These are phyloP conservation scores for Drosophila burlai DNA, from an alignment of 1,140 invertebrate species.

Conservation along the genomic window DNA sequence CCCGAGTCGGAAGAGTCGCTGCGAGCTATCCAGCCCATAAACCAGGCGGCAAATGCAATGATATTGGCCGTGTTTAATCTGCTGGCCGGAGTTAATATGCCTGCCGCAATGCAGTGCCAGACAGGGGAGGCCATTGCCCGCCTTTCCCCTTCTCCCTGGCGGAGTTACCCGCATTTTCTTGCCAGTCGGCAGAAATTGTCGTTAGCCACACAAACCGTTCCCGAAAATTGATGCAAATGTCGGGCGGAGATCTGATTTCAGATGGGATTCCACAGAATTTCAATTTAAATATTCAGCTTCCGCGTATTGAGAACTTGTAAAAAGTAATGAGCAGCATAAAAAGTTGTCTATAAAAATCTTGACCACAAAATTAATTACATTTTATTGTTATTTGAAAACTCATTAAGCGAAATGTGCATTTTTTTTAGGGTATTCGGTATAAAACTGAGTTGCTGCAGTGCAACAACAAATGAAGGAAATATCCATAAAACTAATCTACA, in stretches of 20 bases:
- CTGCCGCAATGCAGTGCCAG: slow-evolving; percentile 58
- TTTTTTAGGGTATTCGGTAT: neutral
- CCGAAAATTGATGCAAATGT: slow-evolving; percentile 18
- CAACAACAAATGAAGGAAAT: neutral
- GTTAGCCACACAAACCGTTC: slow-evolving; percentile 21
- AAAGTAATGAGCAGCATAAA: neutral
- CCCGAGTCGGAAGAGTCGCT: neutral
- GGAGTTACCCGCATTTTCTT: slow-evolving; percentile 19
- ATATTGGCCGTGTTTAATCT: slow-evolving; percentile 69
- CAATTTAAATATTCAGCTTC: slow-evolving; percentile 6
- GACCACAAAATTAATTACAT: slow-evolving; percentile 15
- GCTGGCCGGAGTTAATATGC: slow-evolving; percentile 44
- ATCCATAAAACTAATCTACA: neutral
- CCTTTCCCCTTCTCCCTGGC: neutral
- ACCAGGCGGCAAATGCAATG: slow-evolving; percentile 68
- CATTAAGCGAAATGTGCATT: neutral
- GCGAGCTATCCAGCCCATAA: slow-evolving; percentile 63
- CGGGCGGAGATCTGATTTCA: slow-evolving; percentile 4
- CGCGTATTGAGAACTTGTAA: neutral
- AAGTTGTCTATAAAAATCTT: neutral
- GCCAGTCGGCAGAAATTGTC: slow-evolving; percentile 40
- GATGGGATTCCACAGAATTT: neutral
- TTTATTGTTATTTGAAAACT: slow-evolving; percentile 18
- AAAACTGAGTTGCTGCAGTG: neutral
- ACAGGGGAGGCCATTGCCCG: slow-evolving; percentile 11